Base-by-base conservation (phyloP, 1,140 invertebrate genomes). In the Pseudoatta argentina region DNA sequence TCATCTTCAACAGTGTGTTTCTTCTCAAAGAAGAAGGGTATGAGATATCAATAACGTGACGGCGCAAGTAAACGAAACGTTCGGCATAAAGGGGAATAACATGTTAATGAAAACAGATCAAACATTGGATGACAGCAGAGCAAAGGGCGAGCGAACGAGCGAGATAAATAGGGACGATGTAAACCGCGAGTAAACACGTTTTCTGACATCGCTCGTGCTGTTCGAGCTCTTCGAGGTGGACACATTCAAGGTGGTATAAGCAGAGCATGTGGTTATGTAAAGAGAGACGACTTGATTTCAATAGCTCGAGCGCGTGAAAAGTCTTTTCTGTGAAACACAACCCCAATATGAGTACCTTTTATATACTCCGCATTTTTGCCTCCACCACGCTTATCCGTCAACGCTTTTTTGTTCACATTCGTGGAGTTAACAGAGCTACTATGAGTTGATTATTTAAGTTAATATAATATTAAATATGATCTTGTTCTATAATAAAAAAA, bases 61-160 rank as follows among this genome's bases (percentile, higher is more conserved):
- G 18, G 10, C 10, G 21, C 14, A 21, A 71, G 34, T 24, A 18
- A 34, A 27, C 10, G 16, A 73, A 82, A 73, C 8, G 18, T 82
- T 82, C 67, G 24, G 12, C 16, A 48, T 59, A 82, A 72, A 82
- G 66, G 6, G 66, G 53, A 30, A 73, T 59, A 44, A 59, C 18
- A 59, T 48, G 39, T 82, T 82, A 39, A 82, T 59, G 66, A 72
- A 64, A 82, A 21, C 66, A 82, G 53, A 82, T 82, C 66, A 82
- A 82, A 82, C 24, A 82, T 82, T 30, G 24, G 12, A 53, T 53
- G 16, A 30, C n/a, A 69, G 34, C 12, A 24, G 55, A n/a, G n/a
- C 48, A 55, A 67, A 69, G 48, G 16, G n/a, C 21, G 27, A 53
- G 10, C 44, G 10, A 59, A 24, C 7, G 7, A 66, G 30, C 16